These are phyloP conservation scores for Hippocampus comes DNA, from an alignment of 2,113 vertebrate genomes.

Conservation along the genomic window DNA sequence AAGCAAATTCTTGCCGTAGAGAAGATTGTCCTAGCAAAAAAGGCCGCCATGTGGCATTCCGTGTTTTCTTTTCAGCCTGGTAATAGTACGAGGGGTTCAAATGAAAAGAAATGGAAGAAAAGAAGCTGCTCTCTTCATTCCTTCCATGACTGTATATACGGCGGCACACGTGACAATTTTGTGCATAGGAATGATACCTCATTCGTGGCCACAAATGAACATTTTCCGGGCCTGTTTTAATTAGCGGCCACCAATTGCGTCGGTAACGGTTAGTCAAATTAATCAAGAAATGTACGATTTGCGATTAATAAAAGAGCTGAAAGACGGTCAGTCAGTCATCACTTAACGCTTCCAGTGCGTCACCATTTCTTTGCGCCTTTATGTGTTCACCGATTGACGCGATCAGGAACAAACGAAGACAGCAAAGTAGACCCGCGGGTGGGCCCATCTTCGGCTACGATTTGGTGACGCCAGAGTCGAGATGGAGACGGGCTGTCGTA, in stretches of 20 bases:
- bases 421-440: no score
- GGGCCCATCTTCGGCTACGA: no score
- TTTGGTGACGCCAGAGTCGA: conserved; percentile 42
- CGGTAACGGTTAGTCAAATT: background rate
- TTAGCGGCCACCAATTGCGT: background rate
- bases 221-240: background rate
- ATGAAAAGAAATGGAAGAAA: no score
- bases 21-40: no score
- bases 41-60: no score
- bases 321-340: conserved; percentile 71
- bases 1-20: no score
- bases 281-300: background rate
- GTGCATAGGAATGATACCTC: no score
- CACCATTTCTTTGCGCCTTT: background rate
- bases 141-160: no score
- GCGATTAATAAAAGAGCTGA: conserved; percentile 74
- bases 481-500: conserved; percentile 20
- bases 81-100: no score
- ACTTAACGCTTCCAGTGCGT: conserved; percentile 19
- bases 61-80: no score
- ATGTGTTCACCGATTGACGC: background rate
- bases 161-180: no score
- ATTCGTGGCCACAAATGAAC: background rate
- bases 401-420: background rate
- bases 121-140: no score